phyloP scores from a whole-genome alignment of 2,888 invertebrate genomes.

The Tachina grossa region DNA sequence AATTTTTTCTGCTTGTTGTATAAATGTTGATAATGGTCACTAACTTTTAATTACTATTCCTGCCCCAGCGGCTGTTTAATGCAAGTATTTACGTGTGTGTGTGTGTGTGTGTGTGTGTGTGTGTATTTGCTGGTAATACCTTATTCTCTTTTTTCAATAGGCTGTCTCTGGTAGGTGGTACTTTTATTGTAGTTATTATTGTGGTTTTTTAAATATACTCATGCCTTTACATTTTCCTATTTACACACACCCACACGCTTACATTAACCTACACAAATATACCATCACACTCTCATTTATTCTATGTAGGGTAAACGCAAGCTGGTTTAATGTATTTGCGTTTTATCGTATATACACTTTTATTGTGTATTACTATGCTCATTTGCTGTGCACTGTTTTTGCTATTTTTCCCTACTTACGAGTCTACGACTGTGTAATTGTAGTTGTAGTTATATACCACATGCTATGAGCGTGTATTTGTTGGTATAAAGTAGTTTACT shows the following conservation, averaged over 20 bases:
- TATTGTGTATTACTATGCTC: constrained; percentile 61
- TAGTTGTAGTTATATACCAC: constrained; percentile 10
- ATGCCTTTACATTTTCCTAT: constrained; percentile 17
- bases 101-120: constrained; percentile 22
- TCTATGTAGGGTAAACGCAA: not conserved
- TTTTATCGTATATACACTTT: constrained; percentile 27
- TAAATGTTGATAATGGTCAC: constrained; percentile 68
- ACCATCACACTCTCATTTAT: constrained; percentile 18
- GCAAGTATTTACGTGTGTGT: not conserved
- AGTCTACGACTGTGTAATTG: not conserved
- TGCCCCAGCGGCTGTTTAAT: constrained; percentile 59
- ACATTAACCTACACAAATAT: not conserved
- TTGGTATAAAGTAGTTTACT: constrained; percentile 68
- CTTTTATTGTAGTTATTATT: constrained; percentile 64
- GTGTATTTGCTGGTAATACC: constrained; percentile 73
- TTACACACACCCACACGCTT: constrained; percentile 1
- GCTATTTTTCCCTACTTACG: constrained; percentile 50
- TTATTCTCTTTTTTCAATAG: constrained; percentile 1
- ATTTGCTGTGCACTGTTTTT: constrained; percentile 63
- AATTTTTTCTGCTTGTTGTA: constrained; percentile 74
- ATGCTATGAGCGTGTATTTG: not conserved
- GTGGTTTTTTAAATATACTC: constrained; percentile 67
- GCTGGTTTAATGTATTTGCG: constrained; percentile 25
- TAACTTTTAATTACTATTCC: constrained; percentile 71
- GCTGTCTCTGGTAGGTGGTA: constrained; percentile 46